phyloP scores from a whole-genome alignment of 2,113 vertebrate species.

The Sakesphorus luctuosus region DNA sequence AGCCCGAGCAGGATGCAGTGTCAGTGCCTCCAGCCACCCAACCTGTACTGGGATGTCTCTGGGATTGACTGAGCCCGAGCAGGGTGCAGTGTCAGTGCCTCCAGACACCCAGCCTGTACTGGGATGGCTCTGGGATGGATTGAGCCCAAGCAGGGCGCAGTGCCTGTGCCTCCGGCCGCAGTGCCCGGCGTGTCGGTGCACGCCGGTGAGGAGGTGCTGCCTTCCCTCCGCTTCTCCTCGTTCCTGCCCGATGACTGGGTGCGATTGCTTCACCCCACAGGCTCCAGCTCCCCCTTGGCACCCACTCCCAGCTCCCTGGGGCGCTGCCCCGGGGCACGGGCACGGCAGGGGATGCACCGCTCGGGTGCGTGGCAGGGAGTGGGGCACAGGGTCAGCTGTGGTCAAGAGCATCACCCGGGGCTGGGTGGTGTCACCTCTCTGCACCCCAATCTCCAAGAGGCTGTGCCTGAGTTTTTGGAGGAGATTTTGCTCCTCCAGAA shows the following conservation, averaged over 20 bases:
- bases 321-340: rapidly evolving
- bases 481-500: not conserved
- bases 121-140: rapidly evolving
- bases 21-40: not conserved
- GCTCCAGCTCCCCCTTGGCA: not conserved
- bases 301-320: not conserved
- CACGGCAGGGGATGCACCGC: rapidly evolving
- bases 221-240: not conserved
- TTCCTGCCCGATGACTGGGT: not conserved
- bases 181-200: not conserved
- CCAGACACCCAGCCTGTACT: not conserved
- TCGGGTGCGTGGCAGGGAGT: rapidly evolving
- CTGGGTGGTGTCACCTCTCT: not conserved
- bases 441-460: rapidly evolving
- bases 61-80: rapidly evolving
- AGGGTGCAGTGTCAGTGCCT: not conserved
- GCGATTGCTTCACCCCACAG: not conserved
- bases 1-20: not conserved
- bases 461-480: not conserved
- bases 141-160: not conserved
- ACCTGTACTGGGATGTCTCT: rapidly evolving
- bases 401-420: rapidly evolving
- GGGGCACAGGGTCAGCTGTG: rapidly evolving
- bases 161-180: not conserved
- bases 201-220: not conserved